Percentiles rank a stretch among this genome's conserved stretches.
These are phyloP conservation scores for Rhinoderma darwinii DNA, from an alignment of 2,113 vertebrate species.

Conservation along the genomic window DNA sequence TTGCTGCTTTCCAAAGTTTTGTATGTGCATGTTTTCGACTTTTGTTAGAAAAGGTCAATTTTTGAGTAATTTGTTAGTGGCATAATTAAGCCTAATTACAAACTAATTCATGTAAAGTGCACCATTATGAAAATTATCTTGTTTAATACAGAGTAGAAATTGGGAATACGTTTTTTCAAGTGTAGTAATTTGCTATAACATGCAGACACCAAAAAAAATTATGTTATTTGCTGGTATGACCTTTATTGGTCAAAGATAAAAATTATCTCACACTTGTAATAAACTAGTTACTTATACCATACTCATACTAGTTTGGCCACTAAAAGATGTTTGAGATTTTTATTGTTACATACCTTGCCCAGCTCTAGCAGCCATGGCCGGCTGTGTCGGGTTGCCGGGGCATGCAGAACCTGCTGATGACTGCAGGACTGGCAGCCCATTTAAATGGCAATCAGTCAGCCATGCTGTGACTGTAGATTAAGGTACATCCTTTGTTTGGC, in stretches of 20 bases:
- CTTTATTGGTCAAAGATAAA: constrained; percentile 42
- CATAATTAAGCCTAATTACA: constrained; percentile 69
- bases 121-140: constrained; percentile 63
- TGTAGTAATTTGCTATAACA: constrained; percentile 25
- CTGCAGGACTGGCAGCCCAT: no score
- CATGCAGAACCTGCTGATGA: no score
- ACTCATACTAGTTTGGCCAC: background rate
- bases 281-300: background rate
- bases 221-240: constrained; percentile 29
- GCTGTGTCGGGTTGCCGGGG: no score
- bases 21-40: constrained; percentile 62
- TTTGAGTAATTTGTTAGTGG: constrained; percentile 70
- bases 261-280: background rate
- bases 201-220: constrained; percentile 7
- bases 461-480: no score
- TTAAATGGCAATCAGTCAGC: no score
- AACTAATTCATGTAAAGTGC: constrained; percentile 65
- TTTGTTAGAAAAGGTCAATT: constrained; percentile 69
- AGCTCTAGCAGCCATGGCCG: no score
- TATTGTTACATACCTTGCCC: no score
- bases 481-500: no score
- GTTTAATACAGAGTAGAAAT: constrained; percentile 60
- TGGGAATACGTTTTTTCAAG: constrained; percentile 48
- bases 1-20: constrained; percentile 48
- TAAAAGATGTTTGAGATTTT: background rate